Evolutionary conservation across 2,797 vertebrate genomes (phyloP), one percentile per base, ranked within the genome.

Genomic region (Cyclopterus lumpus): DNA sequence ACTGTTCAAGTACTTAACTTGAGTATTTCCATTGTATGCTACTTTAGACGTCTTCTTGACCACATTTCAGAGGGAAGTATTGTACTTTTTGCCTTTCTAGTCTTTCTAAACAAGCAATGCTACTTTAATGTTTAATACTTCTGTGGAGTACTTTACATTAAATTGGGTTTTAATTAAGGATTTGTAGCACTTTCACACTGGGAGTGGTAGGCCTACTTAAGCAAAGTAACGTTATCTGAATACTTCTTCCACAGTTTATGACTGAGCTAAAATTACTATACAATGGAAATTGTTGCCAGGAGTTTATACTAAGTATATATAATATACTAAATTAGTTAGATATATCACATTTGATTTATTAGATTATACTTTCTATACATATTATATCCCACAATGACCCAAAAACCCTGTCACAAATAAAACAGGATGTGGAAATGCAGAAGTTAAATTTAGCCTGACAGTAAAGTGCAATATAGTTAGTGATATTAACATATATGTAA

Each of bases 401-500:
- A 10, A 22, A 14, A 40, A 24, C 3, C 5, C 5, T 1, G 1
- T 62, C 22, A 46, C 15, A 46, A 30, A 36, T 57, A 32, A 36
- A 30, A 28, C 26, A 28, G 26, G 0, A 36, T 36, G 30, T 5
- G 20, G 9, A 34, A 32, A 20, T 58, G 58, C 57, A 59, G 1
- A 7, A 58, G 18, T 32, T 9, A 32, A 57, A 57, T 28, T 1
- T 7, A 57, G 7, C 15, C 53, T 28, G 16, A 55, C 8, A 55
- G 16, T 30, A 30, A 30, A 8, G 9, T 22, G 11, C 3, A 12
- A 58, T 34, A 34, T 3, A 32, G 16, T 34, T 58, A 34, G 30
- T 58, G 18, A 34, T 34, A 59, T 60, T 60, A 60, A n/a, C n/a
- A n/a, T 34, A 60, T 58, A 38, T 38, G 20, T 60, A 60, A 60